Conservation (phyloP, 2,797 vertebrate species). For the Tamandua tetradactyla region DNA sequence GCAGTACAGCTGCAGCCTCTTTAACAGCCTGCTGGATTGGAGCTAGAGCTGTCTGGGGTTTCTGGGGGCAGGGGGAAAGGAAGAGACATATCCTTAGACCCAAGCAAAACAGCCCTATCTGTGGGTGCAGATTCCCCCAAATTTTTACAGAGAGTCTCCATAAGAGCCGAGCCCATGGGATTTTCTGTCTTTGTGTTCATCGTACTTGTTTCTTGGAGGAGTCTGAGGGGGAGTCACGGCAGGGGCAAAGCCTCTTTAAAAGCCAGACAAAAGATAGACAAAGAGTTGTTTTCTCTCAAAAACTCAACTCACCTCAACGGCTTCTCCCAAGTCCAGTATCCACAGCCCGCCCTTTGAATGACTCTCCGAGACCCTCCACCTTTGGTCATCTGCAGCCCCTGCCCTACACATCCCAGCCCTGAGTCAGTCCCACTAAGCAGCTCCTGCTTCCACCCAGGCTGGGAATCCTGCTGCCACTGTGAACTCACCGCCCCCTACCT, state of each 20-base stretch:
- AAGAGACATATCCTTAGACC: neutral
- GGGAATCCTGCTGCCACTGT: neutral
- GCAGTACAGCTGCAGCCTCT: neutral
- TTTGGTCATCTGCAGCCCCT: neutral
- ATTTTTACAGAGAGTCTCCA: neutral
- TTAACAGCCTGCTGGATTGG: neutral
- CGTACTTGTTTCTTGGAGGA: neutral
- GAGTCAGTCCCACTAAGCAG: too few species aligned
- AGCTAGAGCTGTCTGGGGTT: neutral
- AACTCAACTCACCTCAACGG: neutral
- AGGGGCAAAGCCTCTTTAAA: neutral
- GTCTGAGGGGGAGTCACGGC: neutral
- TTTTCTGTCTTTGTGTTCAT: neutral
- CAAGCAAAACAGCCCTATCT: neutral
- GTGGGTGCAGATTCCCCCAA: neutral
- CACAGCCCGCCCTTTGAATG: rapidly evolving
- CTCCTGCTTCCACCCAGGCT: neutral
- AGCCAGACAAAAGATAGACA: too few species aligned
- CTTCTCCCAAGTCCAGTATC: neutral
- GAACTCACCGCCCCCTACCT: neutral
- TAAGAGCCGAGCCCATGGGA: neutral
- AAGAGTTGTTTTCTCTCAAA: rapidly evolving
- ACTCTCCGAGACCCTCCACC: neutral
- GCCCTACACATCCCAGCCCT: neutral
- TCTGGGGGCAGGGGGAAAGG: neutral